These are phyloP conservation scores for Piaya cayana DNA, from an alignment of 2,113 vertebrate species.

Conservation along the genomic window DNA sequence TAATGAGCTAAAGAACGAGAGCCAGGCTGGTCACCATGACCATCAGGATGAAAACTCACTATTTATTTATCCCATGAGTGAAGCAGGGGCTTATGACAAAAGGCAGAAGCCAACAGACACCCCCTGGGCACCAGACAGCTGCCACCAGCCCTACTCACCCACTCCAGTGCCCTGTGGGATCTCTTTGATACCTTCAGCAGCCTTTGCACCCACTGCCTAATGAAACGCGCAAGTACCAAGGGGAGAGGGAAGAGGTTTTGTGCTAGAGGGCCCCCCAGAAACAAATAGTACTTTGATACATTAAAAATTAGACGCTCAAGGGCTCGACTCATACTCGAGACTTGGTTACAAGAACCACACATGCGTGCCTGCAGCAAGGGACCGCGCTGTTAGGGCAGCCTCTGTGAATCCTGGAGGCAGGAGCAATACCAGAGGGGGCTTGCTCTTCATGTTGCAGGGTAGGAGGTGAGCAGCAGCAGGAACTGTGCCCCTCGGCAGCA, in stretches of 20 bases:
- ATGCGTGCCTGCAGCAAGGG: accelerated
- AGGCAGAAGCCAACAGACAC: not conserved
- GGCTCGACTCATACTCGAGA: not conserved
- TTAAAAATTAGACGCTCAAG: not conserved
- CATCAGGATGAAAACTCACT: not conserved
- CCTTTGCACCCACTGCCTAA: not conserved
- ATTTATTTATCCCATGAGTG: not conserved
- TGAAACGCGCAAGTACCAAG: not conserved
- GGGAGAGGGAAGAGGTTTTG: accelerated
- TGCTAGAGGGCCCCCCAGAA: not conserved
- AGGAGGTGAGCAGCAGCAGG: not conserved
- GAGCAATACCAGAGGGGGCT: not conserved
- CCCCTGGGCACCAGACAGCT: not conserved
- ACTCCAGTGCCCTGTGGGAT: not conserved
- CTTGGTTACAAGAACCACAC: accelerated
- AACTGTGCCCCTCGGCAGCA: not conserved
- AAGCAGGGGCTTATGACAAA: not conserved
- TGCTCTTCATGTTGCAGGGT: not conserved
- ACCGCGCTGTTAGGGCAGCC: accelerated
- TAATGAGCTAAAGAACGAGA: not conserved
- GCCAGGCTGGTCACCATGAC: not conserved
- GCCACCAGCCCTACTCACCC: not conserved
- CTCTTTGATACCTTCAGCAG: not conserved
- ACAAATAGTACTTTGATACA: not conserved
- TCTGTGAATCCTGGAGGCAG: not conserved